Evolutionary conservation across 2,888 invertebrate species (phyloP).

Genomic region (Drosophila incognita): DNA sequence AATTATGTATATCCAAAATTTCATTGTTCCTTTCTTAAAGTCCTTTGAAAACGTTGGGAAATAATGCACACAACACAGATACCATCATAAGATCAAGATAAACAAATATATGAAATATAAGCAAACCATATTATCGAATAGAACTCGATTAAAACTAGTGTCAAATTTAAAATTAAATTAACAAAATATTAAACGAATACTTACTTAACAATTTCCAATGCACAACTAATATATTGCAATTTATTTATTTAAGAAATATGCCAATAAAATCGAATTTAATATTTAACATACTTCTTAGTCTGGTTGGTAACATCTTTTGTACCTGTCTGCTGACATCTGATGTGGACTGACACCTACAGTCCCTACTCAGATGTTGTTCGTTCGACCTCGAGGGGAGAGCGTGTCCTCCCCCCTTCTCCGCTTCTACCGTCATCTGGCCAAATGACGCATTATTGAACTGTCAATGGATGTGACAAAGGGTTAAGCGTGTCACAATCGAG

Average conservation of each 20-base stretch:
- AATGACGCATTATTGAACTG: constrained; percentile 82
- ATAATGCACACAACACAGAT: background rate
- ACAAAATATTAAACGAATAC: background rate
- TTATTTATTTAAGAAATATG: background rate
- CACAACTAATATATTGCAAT: background rate
- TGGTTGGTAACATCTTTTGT: constrained; percentile 15
- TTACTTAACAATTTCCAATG: background rate
- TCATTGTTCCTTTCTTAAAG: fast-evolving
- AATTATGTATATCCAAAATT: background rate
- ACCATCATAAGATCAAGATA: background rate
- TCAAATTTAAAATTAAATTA: background rate
- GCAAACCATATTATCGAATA: background rate
- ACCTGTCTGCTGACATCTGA: constrained; percentile 16
- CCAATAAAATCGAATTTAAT: constrained; percentile 18
- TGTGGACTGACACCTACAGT: constrained; percentile 43
- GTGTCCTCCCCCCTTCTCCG: constrained; percentile 11
- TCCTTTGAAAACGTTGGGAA: background rate
- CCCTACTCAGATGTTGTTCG: constrained; percentile 33
- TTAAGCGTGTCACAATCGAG: constrained; percentile 73
- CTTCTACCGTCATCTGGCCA: constrained; percentile 41
- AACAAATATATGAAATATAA: background rate
- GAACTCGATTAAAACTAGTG: background rate
- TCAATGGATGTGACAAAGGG: constrained; percentile 80
- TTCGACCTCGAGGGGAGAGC: constrained; percentile 6
- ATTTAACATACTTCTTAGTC: constrained; percentile 22